These are phyloP conservation scores for Oreortyx pictus DNA, from an alignment of 2,797 vertebrate genomes.

Conservation along the genomic window DNA sequence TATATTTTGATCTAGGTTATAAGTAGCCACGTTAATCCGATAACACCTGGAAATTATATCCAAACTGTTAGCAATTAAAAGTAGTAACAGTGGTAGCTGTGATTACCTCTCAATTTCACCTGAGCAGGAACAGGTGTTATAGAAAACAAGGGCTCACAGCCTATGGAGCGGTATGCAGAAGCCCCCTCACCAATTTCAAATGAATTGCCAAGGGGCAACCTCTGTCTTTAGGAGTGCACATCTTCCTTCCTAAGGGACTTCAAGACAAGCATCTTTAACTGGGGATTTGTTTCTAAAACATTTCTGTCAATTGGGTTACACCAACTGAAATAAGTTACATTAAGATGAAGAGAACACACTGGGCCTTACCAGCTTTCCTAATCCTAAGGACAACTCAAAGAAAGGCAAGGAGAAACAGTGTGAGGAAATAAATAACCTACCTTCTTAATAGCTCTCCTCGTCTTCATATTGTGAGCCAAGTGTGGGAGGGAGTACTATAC, in stretches of 20 bases:
- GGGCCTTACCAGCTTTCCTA: background rate
- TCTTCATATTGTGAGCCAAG: background rate
- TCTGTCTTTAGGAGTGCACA: background rate
- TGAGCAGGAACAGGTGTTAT: background rate
- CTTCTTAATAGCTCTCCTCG: background rate
- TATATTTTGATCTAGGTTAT: background rate
- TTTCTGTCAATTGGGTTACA: background rate
- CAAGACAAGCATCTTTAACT: background rate
- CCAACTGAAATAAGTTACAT: background rate
- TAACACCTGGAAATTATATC: background rate
- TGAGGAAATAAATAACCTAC: background rate
- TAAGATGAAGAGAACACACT: background rate
- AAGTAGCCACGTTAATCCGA: background rate
- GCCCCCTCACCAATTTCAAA: background rate
- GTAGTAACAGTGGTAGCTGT: constrained; percentile 20
- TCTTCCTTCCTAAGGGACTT: background rate
- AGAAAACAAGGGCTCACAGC: background rate
- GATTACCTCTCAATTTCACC: background rate
- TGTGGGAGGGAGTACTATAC: background rate
- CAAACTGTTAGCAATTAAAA: constrained; percentile 25
- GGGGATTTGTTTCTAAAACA: background rate
- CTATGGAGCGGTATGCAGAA: background rate
- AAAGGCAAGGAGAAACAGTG: background rate
- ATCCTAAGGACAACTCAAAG: background rate
- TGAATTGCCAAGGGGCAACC: background rate